Base-by-base conservation (phyloP, 2,113 vertebrate genomes). In the Falco punctatus region DNA sequence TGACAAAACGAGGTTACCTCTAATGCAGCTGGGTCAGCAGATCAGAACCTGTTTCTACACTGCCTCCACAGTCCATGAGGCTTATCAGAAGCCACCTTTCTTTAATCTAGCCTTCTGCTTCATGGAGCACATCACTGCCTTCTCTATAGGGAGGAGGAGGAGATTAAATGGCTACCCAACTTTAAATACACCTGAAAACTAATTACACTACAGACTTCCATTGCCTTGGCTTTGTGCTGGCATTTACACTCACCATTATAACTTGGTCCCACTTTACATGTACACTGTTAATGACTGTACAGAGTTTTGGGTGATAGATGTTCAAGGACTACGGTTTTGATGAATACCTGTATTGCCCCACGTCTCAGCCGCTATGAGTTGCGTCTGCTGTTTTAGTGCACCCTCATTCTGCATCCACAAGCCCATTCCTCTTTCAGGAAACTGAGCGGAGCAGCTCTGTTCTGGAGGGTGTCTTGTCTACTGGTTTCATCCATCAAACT, bases 241-340 rank as follows among this genome's bases (percentile, higher is more conserved):
- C 38, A 16, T 23, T 55, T 3, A 38, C 52, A 15, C 30, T 9
- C 24, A 4, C 30, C 28, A 2, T 3, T 17, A 1, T 1, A 20
- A 11, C 54, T 33, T 3, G n/a, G 55, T 13, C 48, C 71, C n/a
- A 0, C 9, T 4, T 28, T 1, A 6, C 46, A 19, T 0, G 2
- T 3, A 1, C 21, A 0, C 30, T 66, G 42, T 11, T 6, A 59
- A 6, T 3, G 15, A 5, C 32, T 0, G 2, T 1, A 11, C 30
- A n/a, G 20, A 8, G 27, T 9, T 58, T 13, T 2, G 52, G 59
- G 48, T 2, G 10, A 67, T 0, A 10, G 33, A 19, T 13, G 22
- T 12, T 30, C 4, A 2, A 40, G 42, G 44, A 18, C 7, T 9
- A 15, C 44, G 59, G 88, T 52, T 90, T 9, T 35, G n/a, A 11